A percentile compares a stretch with the other conserved stretches of the same genome.
Conservation (phyloP, 2,888 invertebrate species). For the Harpagoxenus sublaevis region DNA sequence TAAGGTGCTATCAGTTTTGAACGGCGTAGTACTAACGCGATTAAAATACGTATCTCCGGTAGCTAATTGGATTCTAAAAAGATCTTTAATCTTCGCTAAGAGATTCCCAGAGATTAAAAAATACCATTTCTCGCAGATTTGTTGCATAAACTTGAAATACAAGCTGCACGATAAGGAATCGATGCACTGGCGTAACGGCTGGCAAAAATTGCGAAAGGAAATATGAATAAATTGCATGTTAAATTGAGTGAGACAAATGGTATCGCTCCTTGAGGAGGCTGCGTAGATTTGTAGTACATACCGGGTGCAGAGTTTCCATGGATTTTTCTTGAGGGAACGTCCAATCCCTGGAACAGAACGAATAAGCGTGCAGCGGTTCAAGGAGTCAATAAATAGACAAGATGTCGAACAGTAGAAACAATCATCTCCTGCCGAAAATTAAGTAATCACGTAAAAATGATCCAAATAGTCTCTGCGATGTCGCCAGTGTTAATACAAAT, state of each 20-base stretch:
- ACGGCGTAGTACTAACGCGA: not conserved
- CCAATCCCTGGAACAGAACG: not conserved
- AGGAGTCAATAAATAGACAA: not conserved
- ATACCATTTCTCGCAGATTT: not conserved
- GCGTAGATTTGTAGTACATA: slow-evolving; percentile 17
- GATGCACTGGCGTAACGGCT: not conserved
- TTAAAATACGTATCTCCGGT: not conserved
- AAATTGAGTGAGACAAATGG: slow-evolving; percentile 48
- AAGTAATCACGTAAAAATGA: not conserved
- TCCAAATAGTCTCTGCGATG: not conserved
- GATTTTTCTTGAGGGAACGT: slow-evolving; percentile 31
- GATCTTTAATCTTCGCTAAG: not conserved
- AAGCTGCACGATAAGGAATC: slow-evolving; percentile 15
- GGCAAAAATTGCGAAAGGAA: slow-evolving; percentile 4
- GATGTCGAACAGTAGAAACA: not conserved
- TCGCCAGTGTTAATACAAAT: not conserved
- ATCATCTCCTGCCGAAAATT: not conserved
- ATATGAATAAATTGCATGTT: slow-evolving; percentile 38
- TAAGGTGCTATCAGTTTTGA: slow-evolving; percentile 25
- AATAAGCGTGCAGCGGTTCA: not conserved
- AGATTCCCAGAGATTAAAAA: not conserved
- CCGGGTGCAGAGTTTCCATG: not conserved
- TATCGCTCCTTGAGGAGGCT: slow-evolving; percentile 33
- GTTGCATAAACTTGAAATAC: slow-evolving; percentile 3
- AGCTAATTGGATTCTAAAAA: not conserved